Conservation (phyloP, 2,113 vertebrate genomes). For the Eudyptes chrysolophus region DNA sequence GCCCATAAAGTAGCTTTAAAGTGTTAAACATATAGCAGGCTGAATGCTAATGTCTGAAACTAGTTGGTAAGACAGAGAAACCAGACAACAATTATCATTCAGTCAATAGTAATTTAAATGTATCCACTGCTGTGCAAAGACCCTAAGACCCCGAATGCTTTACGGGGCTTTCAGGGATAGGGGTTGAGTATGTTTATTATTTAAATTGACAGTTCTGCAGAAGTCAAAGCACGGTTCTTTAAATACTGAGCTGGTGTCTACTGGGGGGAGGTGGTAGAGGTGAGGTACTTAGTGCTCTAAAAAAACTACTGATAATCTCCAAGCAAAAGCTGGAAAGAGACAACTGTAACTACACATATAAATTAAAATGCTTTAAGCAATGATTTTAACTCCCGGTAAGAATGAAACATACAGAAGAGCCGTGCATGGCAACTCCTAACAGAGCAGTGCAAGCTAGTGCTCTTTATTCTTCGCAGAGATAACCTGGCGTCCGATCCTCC, state of each 20-base stretch:
- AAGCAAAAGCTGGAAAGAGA: neutral
- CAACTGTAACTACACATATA: neutral
- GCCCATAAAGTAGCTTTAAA: constrained; percentile 46
- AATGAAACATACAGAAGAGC: neutral
- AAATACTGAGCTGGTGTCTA: neutral
- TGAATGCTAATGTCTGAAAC: constrained; percentile 30
- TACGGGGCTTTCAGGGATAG: neutral
- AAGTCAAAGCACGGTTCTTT: constrained; percentile 3
- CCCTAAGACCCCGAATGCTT: constrained; percentile 10
- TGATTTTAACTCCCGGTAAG: neutral
- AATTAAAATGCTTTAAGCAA: constrained; percentile 26
- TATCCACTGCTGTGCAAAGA: constrained; percentile 7
- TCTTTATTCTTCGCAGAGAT: neutral
- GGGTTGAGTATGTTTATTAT: neutral
- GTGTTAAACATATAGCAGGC: constrained; percentile 11
- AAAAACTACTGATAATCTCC: neutral
- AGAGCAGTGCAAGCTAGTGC: neutral
- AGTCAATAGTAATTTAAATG: constrained; percentile 63
- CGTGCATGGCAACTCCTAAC: neutral
- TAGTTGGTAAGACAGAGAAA: constrained; percentile 15
- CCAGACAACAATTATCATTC: constrained; percentile 55
- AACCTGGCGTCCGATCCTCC: neutral
- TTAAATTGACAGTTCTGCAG: neutral
- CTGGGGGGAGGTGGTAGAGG: neutral
- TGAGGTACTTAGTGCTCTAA: neutral